phyloP scores from a whole-genome alignment of 2,113 vertebrate species.

The Corydoras sp. region DNA sequence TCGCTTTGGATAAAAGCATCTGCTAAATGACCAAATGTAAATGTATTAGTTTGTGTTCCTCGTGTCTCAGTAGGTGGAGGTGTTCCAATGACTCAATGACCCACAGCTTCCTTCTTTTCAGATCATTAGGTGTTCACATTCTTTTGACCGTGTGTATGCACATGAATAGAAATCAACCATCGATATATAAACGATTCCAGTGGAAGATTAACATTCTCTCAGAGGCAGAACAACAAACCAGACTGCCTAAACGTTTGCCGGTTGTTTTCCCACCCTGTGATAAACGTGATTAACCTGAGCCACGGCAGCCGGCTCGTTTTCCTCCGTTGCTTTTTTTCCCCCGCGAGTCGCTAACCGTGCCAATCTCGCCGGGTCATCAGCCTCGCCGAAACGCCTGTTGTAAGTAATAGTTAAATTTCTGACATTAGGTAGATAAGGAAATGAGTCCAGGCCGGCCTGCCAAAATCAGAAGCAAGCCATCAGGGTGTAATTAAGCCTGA shows the following conservation, averaged over 20 bases:
- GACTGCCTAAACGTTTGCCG: neutral
- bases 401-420: conserved; percentile 76
- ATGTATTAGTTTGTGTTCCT: too few species aligned
- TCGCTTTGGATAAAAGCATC: too few species aligned
- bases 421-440: conserved; percentile 83
- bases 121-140: too few species aligned
- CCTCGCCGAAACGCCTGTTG: conserved; percentile 78
- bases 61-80: too few species aligned
- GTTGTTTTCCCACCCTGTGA: conserved; percentile 27
- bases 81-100: too few species aligned
- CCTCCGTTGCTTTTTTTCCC: conserved; percentile 1
- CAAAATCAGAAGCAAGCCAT: conserved; percentile 73
- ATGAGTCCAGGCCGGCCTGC: conserved; percentile 74
- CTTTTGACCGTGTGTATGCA: too few species aligned
- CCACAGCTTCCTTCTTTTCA: too few species aligned
- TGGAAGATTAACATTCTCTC: too few species aligned
- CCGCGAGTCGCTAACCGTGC: conserved; percentile 17
- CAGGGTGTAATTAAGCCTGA: conserved; percentile 49
- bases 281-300: conserved; percentile 22
- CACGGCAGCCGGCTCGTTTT: conserved; percentile 12
- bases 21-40: too few species aligned
- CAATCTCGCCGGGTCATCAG: conserved; percentile 57
- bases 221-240: too few species aligned
- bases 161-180: too few species aligned
- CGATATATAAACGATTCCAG: too few species aligned